phyloP scores from a whole-genome alignment of 2,113 vertebrate genomes.

The Melanocharis versteri region DNA sequence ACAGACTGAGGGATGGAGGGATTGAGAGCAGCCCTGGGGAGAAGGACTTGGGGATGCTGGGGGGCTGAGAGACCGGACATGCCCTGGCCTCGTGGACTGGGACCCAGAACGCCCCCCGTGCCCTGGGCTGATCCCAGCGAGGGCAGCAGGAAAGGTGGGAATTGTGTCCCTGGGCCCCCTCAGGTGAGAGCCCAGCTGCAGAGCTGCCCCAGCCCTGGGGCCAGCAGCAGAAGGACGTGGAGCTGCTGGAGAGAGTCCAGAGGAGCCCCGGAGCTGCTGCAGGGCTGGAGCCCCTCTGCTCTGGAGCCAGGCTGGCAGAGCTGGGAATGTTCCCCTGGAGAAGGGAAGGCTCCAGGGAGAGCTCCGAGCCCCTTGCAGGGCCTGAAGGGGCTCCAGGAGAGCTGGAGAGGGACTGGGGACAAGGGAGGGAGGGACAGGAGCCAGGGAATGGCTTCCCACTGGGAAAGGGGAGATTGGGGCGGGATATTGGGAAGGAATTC shows the following conservation, averaged over 20 bases:
- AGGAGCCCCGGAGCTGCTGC: not conserved
- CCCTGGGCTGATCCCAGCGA: not conserved
- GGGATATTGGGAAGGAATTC: not conserved
- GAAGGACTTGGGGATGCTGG: not conserved
- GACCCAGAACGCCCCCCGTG: rapidly evolving
- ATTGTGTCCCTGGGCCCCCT: not conserved
- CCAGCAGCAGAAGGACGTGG: not conserved
- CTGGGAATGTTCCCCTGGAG: not conserved
- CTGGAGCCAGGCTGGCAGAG: not conserved
- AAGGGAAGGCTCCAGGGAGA: not conserved
- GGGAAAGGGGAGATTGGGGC: not conserved
- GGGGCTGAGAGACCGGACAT: not conserved
- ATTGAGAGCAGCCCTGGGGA: not conserved
- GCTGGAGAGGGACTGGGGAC: not conserved
- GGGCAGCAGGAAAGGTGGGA: not conserved
- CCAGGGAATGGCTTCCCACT: not conserved
- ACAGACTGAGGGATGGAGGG: not conserved
- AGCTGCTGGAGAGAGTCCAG: not conserved
- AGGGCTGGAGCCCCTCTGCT: not conserved
- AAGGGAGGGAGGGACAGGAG: not conserved
- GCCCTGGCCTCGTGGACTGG: not conserved
- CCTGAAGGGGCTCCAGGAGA: not conserved
- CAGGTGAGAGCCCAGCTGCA: not conserved
- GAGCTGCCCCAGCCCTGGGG: not conserved
- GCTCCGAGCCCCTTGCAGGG: not conserved